Evolutionary conservation across 2,888 invertebrate genomes (phyloP).

Genomic region (Allacma fusca): DNA sequence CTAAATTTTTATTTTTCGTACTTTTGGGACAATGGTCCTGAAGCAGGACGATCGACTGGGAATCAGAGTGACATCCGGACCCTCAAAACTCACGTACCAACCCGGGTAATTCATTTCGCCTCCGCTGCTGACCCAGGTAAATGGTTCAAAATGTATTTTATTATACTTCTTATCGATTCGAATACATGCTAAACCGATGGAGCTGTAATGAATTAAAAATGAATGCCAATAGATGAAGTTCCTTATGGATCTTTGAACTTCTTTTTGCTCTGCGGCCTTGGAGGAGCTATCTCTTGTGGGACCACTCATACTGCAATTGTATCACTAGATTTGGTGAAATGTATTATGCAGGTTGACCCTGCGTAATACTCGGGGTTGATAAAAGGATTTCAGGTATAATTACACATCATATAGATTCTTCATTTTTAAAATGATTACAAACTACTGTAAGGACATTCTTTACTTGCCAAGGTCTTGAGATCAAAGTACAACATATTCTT

Average conservation of each 20-base stretch:
- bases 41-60: not conserved
- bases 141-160: too few species aligned
- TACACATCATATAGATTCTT: not conserved
- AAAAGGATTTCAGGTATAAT: constrained; percentile 74
- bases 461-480: not conserved
- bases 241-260: constrained; percentile 90
- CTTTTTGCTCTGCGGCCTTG: constrained; percentile 90
- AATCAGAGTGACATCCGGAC: not conserved
- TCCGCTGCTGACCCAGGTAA: constrained; percentile 28
- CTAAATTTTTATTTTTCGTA: too few species aligned
- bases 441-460: not conserved
- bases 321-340: constrained; percentile 95
- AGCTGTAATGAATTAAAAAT: constrained; percentile 8
- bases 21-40: too few species aligned
- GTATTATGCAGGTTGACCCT: constrained; percentile 90
- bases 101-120: constrained; percentile 29
- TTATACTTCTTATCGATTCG: too few species aligned
- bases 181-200: too few species aligned
- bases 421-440: not conserved
- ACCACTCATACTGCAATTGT: constrained; percentile 85
- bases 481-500: not conserved
- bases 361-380: constrained; percentile 88
- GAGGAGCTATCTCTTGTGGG: constrained; percentile 87
- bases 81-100: not conserved
- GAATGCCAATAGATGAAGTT: constrained; percentile 34